Percentiles rank a stretch among this genome's conserved stretches.
These are phyloP conservation scores for Phalloptychus januarius DNA, from an alignment of 2,797 vertebrate species.

Conservation along the genomic window DNA sequence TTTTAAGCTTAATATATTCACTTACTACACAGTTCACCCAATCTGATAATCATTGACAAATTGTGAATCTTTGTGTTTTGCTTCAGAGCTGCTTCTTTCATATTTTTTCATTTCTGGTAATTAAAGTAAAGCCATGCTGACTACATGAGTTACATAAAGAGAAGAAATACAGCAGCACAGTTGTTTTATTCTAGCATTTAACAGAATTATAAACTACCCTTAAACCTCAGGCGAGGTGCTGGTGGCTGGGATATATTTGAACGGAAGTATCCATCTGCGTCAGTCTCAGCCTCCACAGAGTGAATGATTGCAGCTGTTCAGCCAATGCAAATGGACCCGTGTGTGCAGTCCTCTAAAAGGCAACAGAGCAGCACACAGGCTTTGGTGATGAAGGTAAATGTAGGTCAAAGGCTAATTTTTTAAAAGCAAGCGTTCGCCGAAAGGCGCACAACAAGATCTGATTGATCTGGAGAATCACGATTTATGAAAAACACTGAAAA, in stretches of 20 bases:
- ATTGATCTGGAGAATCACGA: not conserved
- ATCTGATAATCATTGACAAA: not conserved
- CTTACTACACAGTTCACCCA: not conserved
- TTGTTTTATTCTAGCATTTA: not conserved
- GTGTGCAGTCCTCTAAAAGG: not conserved
- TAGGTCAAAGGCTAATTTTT: not conserved
- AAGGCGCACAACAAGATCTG: too few relatives aligned
- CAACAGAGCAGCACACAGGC: not conserved
- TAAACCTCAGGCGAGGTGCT: not conserved
- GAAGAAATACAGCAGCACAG: not conserved
- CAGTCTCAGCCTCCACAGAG: constrained; percentile 5
- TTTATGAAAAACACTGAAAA: not conserved
- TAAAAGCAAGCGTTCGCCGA: not conserved
- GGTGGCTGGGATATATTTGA: not conserved
- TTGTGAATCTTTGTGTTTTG: not conserved
- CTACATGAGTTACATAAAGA: not conserved
- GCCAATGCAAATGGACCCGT: not conserved
- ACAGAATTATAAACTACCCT: not conserved
- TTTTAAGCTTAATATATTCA: not conserved
- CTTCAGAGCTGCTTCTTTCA: not conserved
- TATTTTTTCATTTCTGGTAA: not conserved
- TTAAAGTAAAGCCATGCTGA: too few relatives aligned
- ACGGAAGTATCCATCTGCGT: not conserved
- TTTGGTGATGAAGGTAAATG: not conserved
- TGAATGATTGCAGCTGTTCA: constrained; percentile 9